phyloP scores from a whole-genome alignment of 2,797 vertebrate genomes.

The Prionace glauca region DNA sequence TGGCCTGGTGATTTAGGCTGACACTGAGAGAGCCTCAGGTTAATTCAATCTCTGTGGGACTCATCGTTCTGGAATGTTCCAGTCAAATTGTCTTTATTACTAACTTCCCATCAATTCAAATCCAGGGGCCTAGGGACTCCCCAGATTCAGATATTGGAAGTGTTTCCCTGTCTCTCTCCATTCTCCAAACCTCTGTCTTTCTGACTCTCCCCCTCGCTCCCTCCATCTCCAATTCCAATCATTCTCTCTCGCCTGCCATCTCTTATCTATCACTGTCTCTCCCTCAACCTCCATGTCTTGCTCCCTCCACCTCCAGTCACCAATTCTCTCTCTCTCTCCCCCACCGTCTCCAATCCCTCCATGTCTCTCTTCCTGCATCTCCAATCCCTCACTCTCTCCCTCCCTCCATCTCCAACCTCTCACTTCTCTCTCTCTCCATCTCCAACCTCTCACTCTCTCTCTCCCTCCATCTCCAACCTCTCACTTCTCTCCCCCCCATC shows the following conservation, averaged over 20 bases:
- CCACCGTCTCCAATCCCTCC: too few species aligned
- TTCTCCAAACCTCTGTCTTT: slow-evolving; percentile 40
- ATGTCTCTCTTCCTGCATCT: too few species aligned
- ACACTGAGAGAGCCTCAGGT: neutral
- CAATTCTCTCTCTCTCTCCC: neutral
- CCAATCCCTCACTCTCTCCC: too few species aligned
- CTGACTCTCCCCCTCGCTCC: neutral
- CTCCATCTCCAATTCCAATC: neutral
- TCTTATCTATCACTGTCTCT: neutral
- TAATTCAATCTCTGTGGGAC: neutral
- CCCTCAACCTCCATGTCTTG: slow-evolving; percentile 37
- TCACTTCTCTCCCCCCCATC: too few species aligned
- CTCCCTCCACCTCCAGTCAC: neutral
- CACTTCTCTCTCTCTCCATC: too few species aligned
- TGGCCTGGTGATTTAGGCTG: neutral
- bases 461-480: too few species aligned
- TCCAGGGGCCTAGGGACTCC: neutral
- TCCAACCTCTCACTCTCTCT: too few species aligned
- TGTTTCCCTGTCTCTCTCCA: slow-evolving; percentile 35
- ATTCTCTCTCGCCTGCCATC: neutral
- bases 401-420: too few species aligned
- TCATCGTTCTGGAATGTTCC: neutral
- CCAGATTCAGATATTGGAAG: too few species aligned
- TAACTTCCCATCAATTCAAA: neutral
- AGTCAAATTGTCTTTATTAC: neutral